Conservation (phyloP, 53 echinoderm and acorn worm species). For the Patiria pectinifera region DNA sequence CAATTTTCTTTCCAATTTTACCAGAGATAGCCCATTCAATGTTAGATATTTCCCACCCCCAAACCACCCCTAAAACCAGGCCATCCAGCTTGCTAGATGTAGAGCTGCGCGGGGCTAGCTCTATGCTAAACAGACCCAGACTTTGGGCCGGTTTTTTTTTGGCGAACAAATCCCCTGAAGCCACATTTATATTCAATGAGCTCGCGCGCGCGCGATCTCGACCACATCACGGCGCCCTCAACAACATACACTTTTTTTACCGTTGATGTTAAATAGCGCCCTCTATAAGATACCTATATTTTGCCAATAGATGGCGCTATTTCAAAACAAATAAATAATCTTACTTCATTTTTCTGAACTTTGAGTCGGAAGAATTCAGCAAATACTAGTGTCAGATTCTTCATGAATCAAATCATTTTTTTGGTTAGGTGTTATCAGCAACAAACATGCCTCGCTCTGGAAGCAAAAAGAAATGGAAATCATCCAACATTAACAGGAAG, state of each 20-base stretch:
- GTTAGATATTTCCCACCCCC: too few relatives aligned
- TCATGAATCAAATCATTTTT: not conserved
- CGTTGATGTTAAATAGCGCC: not conserved
- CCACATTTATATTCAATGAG: not conserved
- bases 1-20: too few relatives aligned
- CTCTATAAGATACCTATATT: not conserved
- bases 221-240: not conserved
- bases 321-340: not conserved
- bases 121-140: too few relatives aligned
- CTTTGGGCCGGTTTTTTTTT: too few relatives aligned
- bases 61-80: too few relatives aligned
- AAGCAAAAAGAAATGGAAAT: slow-evolving; percentile 38
- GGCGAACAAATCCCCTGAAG: too few relatives aligned
- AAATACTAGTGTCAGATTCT: not conserved
- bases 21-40: too few relatives aligned
- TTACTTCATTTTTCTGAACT: not conserved
- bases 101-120: too few relatives aligned
- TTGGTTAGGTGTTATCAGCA: not conserved
- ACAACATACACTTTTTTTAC: too few relatives aligned
- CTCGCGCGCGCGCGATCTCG: not conserved
- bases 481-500: not conserved
- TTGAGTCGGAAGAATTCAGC: not conserved
- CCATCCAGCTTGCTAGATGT: too few relatives aligned
- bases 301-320: slow-evolving; percentile 5
- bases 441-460: slow-evolving; percentile 27